Conservation (phyloP, 1,140 invertebrate species). For the Agrypnia vestita region DNA sequence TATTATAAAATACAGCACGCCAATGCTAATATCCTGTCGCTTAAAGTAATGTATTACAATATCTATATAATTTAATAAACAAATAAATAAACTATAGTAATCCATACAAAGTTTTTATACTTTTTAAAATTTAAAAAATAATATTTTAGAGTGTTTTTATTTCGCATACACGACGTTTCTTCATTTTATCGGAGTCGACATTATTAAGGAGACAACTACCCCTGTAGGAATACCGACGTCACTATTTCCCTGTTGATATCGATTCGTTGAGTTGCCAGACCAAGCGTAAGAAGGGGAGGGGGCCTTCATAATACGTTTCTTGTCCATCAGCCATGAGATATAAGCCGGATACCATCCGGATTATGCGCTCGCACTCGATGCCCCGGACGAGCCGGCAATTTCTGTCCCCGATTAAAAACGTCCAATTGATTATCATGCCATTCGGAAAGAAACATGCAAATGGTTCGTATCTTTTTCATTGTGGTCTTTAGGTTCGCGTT, state of each 20-base stretch:
- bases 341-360: conserved; percentile 49
- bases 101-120: no score
- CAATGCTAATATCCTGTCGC: no score
- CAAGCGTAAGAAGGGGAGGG: conserved; percentile 38
- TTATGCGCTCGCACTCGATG: conserved; percentile 33
- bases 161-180: background rate
- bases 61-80: no score
- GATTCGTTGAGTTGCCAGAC: conserved; percentile 24
- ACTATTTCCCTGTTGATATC: conserved; percentile 28
- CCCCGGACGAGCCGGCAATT: conserved; percentile 1
- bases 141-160: no score
- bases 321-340: conserved; percentile 51
- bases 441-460: no score
- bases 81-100: no score
- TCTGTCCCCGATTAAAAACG: conserved; percentile 33
- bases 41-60: no score
- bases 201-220: background rate
- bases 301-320: conserved; percentile 46
- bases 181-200: background rate
- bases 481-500: background rate
- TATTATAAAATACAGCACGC: no score
- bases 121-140: no score
- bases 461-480: background rate
- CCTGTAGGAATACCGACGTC: conserved; percentile 1
- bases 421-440: conserved; percentile 5